These are phyloP conservation scores for Hoplodrina blanda DNA, from an alignment of 2,888 invertebrate species.

Conservation along the genomic window DNA sequence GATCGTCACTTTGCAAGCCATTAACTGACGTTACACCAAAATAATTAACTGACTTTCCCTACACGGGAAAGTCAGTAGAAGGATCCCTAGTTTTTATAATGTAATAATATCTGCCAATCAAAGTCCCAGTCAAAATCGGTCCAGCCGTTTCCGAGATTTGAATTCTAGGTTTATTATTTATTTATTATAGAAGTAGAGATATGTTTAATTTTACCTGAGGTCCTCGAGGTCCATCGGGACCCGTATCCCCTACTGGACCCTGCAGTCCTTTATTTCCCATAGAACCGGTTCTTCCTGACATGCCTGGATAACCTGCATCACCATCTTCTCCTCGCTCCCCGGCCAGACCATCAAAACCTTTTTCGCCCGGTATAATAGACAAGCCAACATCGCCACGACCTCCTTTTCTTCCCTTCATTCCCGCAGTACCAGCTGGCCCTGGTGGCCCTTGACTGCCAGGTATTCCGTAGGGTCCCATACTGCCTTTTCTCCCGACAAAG, in stretches of 20 bases:
- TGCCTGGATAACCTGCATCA: slow-evolving; percentile 90
- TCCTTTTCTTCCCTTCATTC: slow-evolving; percentile 90
- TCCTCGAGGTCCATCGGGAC: slow-evolving; percentile 91
- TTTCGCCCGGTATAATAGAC: slow-evolving; percentile 83
- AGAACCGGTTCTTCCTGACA: slow-evolving; percentile 87
- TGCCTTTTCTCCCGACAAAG: slow-evolving; percentile 92
- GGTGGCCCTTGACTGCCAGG: slow-evolving; percentile 85
- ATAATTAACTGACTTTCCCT: no score
- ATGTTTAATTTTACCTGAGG: slow-evolving; percentile 80
- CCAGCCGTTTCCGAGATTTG: no score
- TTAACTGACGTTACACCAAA: background rate
- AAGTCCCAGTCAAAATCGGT: no score
- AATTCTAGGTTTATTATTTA: no score
- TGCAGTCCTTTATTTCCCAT: slow-evolving; percentile 82
- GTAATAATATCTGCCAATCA: no score
- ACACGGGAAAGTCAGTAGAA: no score
- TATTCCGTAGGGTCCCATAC: slow-evolving; percentile 91
- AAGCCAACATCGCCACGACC: slow-evolving; percentile 87
- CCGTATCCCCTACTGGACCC: slow-evolving; percentile 90
- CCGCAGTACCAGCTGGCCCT: slow-evolving; percentile 92
- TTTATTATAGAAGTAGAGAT: background rate
- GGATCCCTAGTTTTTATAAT: no score
- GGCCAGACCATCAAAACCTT: slow-evolving; percentile 80
- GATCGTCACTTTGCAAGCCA: background rate
- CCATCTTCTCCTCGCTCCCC: slow-evolving; percentile 90